Percentiles rank a stretch among this genome's conserved stretches.
Conservation (phyloP, 1,140 invertebrate genomes). For the Metopolophium dirhodum region DNA sequence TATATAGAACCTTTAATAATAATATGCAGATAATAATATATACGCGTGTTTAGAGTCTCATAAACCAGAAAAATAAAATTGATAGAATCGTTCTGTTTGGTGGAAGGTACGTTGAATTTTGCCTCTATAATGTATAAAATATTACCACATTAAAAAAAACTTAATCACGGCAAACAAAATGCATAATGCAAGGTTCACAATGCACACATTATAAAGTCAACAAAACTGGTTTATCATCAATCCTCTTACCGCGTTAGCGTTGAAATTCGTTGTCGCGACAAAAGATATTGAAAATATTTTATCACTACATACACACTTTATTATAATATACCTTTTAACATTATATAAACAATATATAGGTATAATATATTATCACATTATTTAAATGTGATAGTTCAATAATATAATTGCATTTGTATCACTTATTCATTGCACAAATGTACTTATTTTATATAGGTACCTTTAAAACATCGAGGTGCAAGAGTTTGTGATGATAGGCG, state of each 20-base stretch:
- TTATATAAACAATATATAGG: too few relatives aligned
- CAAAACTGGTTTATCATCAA: constrained; percentile 34
- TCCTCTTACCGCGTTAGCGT: background rate
- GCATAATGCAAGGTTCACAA: background rate
- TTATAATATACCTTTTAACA: background rate
- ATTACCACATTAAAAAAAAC: constrained; percentile 19
- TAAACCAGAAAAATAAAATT: constrained; percentile 9
- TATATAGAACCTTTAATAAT: background rate
- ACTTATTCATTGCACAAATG: background rate
- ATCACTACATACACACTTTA: background rate
- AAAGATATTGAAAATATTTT: constrained; percentile 46
- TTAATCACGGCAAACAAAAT: constrained; percentile 29
- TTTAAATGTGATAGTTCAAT: background rate
- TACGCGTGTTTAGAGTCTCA: background rate
- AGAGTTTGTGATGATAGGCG: too few relatives aligned
- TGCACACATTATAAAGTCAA: constrained; percentile 1
- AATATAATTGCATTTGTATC: background rate
- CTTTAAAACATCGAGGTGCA: background rate
- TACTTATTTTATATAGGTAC: background rate
- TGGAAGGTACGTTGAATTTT: background rate
- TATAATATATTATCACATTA: background rate
- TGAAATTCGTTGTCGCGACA: constrained; percentile 4
- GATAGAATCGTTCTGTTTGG: background rate
- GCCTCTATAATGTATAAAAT: background rate
- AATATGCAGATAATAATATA: background rate